Conservation (phyloP, 2,113 vertebrate species). For the Scomber japonicus region DNA sequence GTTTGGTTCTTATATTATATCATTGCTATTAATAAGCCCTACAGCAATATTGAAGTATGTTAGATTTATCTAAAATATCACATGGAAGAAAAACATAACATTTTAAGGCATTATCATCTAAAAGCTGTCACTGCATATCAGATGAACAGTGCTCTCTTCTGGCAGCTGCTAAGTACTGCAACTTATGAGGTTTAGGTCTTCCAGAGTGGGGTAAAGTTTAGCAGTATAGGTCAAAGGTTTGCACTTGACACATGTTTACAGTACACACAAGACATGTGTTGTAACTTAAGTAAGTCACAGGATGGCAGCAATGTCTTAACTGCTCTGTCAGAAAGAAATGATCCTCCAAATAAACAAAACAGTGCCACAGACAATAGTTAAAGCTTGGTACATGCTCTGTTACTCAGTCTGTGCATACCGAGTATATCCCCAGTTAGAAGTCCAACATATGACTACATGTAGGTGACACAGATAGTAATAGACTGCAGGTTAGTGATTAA, state of each 20-base stretch:
- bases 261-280: not conserved
- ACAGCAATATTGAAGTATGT: too few relatives aligned
- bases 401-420: too few relatives aligned
- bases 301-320: constrained; percentile 56
- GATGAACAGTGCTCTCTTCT: constrained; percentile 43
- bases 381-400: not conserved
- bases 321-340: not conserved
- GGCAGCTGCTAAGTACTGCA: constrained; percentile 23
- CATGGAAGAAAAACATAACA: not conserved
- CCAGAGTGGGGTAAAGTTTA: not conserved
- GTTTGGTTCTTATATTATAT: not conserved
- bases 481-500: too few relatives aligned
- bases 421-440: too few relatives aligned
- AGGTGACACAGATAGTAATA: too few relatives aligned
- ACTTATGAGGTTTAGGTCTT: not conserved
- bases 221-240: not conserved
- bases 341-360: not conserved
- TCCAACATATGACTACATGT: too few relatives aligned
- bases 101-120: not conserved
- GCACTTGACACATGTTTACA: not conserved
- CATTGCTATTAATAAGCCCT: not conserved
- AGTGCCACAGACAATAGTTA: not conserved
- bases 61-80: too few relatives aligned
- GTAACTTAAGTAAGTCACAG: constrained; percentile 44
- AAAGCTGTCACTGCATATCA: not conserved